Conservation (phyloP, 2,113 vertebrate genomes). For the Panurus biarmicus region DNA sequence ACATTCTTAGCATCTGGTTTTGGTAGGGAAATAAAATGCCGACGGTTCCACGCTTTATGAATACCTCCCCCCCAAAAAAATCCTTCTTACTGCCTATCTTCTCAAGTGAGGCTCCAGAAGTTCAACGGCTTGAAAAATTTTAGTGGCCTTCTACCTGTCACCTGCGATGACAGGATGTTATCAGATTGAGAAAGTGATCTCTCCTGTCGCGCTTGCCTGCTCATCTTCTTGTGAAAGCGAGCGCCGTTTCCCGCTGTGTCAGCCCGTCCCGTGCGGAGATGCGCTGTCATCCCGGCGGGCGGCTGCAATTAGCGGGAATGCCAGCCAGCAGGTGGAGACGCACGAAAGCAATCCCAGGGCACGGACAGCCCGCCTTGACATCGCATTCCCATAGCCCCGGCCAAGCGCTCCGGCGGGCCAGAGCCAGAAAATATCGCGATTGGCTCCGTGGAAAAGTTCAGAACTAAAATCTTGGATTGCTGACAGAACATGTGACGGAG, state of each 20-base stretch:
- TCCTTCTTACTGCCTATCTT: not conserved
- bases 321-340: slow-evolving; percentile 69
- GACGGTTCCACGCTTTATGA: not conserved
- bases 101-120: not conserved
- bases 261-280: not conserved
- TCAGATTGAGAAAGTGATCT: not conserved
- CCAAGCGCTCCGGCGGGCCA: not conserved
- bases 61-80: not conserved
- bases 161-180: accelerated
- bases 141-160: not conserved
- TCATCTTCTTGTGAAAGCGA: not conserved
- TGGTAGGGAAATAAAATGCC: not conserved
- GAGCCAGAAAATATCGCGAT: not conserved
- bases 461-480: not conserved
- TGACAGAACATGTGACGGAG: not conserved
- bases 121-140: not conserved
- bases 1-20: not conserved
- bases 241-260: not conserved
- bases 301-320: slow-evolving; percentile 12
- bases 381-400: slow-evolving; percentile 32
- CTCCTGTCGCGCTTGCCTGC: not conserved
- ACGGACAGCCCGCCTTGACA: not conserved
- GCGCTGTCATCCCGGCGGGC: not conserved
- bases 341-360: slow-evolving; percentile 53
- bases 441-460: not conserved